Evolutionary conservation across 2,888 invertebrate species (phyloP).

Genomic region (Parasteatoda lunata): DNA sequence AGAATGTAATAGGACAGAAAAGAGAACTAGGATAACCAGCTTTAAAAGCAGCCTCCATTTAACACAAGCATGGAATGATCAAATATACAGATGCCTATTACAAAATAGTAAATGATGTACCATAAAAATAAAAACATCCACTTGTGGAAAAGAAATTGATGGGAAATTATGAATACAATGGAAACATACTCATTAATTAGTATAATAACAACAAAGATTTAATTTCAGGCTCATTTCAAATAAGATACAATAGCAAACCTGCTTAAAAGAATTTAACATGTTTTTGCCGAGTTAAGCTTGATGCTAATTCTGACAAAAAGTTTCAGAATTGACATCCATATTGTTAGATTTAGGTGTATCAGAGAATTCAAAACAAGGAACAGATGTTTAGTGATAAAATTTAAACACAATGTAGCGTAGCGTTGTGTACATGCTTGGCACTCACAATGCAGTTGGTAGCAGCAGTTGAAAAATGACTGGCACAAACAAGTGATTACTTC

Average conservation of each 20-base stretch:
- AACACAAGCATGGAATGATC: slow-evolving; percentile 31
- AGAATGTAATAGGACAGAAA: slow-evolving; percentile 33
- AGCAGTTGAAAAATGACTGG: slow-evolving; percentile 5
- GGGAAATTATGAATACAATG: neutral
- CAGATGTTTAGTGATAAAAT: neutral
- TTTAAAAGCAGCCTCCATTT: slow-evolving; percentile 22
- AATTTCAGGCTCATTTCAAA: too few relatives aligned
- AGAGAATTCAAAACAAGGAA: neutral
- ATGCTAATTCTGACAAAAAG: too few relatives aligned
- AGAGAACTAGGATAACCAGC: neutral
- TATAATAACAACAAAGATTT: too few relatives aligned
- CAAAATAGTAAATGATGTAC: neutral
- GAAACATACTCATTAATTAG: too few relatives aligned
- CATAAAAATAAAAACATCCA: neutral
- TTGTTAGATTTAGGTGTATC: too few relatives aligned
- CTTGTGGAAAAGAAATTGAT: neutral
- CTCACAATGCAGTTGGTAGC: slow-evolving; percentile 39
- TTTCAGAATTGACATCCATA: too few relatives aligned
- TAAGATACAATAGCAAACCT: too few relatives aligned
- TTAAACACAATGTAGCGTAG: slow-evolving; percentile 22
- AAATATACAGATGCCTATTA: slow-evolving; percentile 35
- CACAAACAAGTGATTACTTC: too few relatives aligned
- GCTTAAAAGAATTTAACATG: too few relatives aligned
- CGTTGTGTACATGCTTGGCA: slow-evolving; percentile 62
- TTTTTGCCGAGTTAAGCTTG: too few relatives aligned